phyloP scores from a whole-genome alignment of 2,888 invertebrate species.

The Athalia circularis region DNA sequence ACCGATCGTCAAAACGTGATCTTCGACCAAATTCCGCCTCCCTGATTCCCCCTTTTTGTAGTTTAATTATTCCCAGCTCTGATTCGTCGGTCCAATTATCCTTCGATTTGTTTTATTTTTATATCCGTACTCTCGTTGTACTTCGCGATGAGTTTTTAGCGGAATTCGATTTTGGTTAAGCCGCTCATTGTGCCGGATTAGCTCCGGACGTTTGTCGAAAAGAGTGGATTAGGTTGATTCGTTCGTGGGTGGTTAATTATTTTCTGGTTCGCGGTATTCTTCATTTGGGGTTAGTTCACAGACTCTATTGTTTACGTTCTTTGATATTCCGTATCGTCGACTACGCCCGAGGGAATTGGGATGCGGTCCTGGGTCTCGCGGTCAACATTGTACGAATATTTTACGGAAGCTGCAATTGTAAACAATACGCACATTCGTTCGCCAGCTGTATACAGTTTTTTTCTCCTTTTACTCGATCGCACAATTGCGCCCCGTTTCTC shows the following conservation, averaged over 20 bases:
- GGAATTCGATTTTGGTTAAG: no score
- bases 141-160: no score
- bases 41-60: no score
- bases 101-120: no score
- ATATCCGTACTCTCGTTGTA: no score
- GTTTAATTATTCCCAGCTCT: no score
- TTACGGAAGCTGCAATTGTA: neutral
- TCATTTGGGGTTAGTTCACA: neutral
- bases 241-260: neutral
- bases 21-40: neutral
- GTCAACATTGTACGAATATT: no score
- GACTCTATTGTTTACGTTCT: conserved; percentile 22
- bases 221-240: neutral
- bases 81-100: neutral
- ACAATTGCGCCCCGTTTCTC: neutral
- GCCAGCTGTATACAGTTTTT: neutral
- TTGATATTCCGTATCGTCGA: neutral
- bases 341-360: neutral
- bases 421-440: neutral
- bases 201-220: no score
- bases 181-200: no score
- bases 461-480: neutral
- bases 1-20: conserved; percentile 1
- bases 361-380: neutral
- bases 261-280: neutral